Evolutionary conservation across 2,113 vertebrate species (phyloP).

Genomic region (Psephotus haematonotus): DNA sequence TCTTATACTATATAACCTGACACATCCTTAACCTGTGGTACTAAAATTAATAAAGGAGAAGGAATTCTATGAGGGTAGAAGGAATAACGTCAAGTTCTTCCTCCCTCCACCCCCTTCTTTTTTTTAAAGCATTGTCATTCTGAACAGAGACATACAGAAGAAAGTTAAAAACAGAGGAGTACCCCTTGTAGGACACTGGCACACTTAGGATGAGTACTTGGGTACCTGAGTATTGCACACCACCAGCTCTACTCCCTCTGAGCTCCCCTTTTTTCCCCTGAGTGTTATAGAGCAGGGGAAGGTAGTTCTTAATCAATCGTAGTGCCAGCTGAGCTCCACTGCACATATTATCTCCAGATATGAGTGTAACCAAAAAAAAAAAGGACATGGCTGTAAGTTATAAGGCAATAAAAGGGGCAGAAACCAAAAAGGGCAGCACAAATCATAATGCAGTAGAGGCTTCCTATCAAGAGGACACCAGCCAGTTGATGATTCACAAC

Average conservation of each 20-base stretch:
- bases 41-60: neutral
- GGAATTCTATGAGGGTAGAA: neutral
- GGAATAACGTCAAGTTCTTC: neutral
- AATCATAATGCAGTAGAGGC: neutral
- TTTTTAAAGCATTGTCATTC: neutral
- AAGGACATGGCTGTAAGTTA: neutral
- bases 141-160: neutral
- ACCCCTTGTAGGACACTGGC: neutral
- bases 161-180: neutral
- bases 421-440: neutral
- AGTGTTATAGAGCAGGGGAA: neutral
- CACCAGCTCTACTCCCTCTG: neutral
- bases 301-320: neutral
- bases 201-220: neutral
- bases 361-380: neutral
- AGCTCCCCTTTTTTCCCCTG: neutral
- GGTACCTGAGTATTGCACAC: neutral
- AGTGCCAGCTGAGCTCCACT: neutral
- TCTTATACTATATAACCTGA: neutral
- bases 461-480: neutral
- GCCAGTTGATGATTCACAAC: neutral
- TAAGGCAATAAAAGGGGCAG: neutral
- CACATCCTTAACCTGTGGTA: neutral
- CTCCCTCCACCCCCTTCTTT: neutral
- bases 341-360: neutral